Percentiles rank a stretch among this genome's conserved stretches.
Evolutionary conservation across 2,888 invertebrate species (phyloP).

Genomic region (Drosophila tripunctata): DNA sequence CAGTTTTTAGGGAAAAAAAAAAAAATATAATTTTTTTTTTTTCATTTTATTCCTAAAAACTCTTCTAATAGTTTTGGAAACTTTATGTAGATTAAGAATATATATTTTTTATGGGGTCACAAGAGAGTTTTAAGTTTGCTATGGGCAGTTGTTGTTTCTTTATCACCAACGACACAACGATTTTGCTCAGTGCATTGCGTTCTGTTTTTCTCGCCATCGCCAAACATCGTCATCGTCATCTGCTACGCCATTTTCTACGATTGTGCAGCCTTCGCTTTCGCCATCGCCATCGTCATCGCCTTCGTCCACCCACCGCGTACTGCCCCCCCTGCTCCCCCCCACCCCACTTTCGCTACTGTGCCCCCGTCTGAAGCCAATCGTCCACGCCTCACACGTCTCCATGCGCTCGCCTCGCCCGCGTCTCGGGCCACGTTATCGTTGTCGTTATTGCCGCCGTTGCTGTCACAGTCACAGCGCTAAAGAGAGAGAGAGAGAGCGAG

Average conservation of each 20-base stretch:
- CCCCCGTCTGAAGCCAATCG: neutral
- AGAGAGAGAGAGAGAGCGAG: neutral
- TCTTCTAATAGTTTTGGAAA: too few relatives aligned
- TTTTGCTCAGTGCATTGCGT: constrained; percentile 51
- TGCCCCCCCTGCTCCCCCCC: neutral
- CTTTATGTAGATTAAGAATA: too few relatives aligned
- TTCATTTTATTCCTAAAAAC: too few relatives aligned
- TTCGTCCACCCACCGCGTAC: neutral
- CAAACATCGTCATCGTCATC: constrained; percentile 67
- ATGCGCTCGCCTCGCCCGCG: neutral
- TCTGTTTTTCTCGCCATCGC: constrained; percentile 49
- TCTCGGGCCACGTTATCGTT: constrained; percentile 54
- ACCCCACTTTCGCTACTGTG: too few relatives aligned
- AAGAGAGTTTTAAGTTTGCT: too few relatives aligned
- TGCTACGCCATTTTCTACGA: constrained; percentile 52
- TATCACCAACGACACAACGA: neutral
- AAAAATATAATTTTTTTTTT: too few relatives aligned
- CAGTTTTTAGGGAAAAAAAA: too few relatives aligned
- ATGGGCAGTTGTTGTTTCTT: too few relatives aligned
- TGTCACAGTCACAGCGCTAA: constrained; percentile 27
- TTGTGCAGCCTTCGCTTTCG: constrained; percentile 26
- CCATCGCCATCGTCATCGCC: constrained; percentile 3
- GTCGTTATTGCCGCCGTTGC: constrained; percentile 55
- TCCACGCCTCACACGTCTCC: neutral
- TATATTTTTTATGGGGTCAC: too few relatives aligned